Evolutionary conservation across 35 echinoderm and acorn worm species (phyloP), one percentile per base, ranked within the genome.

Genomic region (Apostichopus japonicus): DNA sequence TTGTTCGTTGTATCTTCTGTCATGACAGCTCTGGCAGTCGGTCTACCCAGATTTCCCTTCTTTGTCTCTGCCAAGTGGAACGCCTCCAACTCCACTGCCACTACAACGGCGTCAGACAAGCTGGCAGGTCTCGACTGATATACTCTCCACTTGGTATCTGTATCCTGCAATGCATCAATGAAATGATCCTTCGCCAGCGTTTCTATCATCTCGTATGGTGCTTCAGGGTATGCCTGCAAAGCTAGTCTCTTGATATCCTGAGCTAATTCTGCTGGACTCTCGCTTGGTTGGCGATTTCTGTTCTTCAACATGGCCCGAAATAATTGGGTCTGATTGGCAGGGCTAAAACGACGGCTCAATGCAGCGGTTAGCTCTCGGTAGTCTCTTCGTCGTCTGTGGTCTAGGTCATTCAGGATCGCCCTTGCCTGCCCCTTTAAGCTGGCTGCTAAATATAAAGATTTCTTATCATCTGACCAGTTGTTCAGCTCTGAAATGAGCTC

Each of bases 161-260:
- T 61, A 56, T 95, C 94, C 8, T 24, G 53, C 53, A 95, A 56
- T 5, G 94, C 90, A 65, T 95, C 94, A 19, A 95, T 82, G 79
- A 82, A 82, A 13, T 82, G 54, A 82, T 82, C 79, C 79, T 55
- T 82, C 8, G 79, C 79, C 21, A 82, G 15, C 44, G 79, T 82
- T 21, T 82, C 79, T 4, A 82, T 14, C 79, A 82, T 82, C 2
- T 21, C 79, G 15, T 54, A 54, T 2, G 79, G 51, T 1, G 79
- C 79, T 10, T 52, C 79, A 5, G 79, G 79, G n/a, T 82, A 82
- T 10, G 79, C 79, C 76, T 82, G 79, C 44, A 54, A 27, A 33
- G 78, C 44, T 8, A 79, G 23, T 5, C 78, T 6, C 44, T 16
- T 79, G 6, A 79, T 33, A 13, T 79, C 78, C 8, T 79, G 78